phyloP scores from a whole-genome alignment of 2,113 vertebrate genomes.

The Microtus montanus region DNA sequence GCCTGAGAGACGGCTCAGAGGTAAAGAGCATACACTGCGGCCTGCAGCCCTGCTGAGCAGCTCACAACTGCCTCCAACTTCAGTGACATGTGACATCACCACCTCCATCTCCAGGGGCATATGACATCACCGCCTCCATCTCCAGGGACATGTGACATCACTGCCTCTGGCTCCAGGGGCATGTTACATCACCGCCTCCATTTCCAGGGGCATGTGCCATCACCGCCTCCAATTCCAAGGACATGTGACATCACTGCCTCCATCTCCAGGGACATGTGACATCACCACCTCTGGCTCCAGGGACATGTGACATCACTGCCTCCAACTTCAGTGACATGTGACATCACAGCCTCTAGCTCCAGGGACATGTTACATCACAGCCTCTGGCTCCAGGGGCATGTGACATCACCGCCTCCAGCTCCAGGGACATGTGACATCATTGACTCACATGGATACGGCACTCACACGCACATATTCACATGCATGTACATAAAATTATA shows the following conservation, averaged over 20 bases:
- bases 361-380: too few relatives aligned
- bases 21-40: not conserved
- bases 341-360: not conserved
- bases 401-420: not conserved
- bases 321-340: too few relatives aligned
- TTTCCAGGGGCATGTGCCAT: too few relatives aligned
- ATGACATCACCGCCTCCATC: not conserved
- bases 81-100: not conserved
- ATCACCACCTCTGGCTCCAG: not conserved
- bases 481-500: not conserved
- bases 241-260: not conserved
- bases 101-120: not conserved
- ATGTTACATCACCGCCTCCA: not conserved
- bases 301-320: too few relatives aligned
- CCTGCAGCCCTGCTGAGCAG: not conserved
- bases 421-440: too few relatives aligned
- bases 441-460: too few relatives aligned
- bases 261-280: too few relatives aligned
- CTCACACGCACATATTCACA: not conserved
- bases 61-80: not conserved
- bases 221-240: not conserved
- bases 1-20: not conserved
- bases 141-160: not conserved
- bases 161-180: not conserved
- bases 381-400: not conserved